These are phyloP conservation scores for Pandemis heparana DNA, from an alignment of 2,888 invertebrate species.

Conservation along the genomic window DNA sequence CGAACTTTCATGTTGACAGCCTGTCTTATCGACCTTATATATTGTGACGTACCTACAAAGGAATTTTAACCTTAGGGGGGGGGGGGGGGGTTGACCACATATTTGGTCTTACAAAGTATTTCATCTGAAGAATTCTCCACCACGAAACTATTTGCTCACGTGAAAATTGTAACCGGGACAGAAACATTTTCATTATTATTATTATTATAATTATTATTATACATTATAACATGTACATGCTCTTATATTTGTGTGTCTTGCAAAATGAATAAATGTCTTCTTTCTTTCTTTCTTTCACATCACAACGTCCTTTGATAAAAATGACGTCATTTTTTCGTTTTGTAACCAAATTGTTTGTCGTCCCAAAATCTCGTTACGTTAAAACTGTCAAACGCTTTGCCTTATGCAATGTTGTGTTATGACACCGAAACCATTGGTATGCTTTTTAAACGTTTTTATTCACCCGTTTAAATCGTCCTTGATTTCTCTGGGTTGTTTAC, in stretches of 20 bases:
- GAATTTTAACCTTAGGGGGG: no score
- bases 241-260: no score
- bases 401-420: slow-evolving; percentile 57
- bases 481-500: background rate
- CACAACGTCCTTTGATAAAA: slow-evolving; percentile 9
- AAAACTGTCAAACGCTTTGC: slow-evolving; percentile 58
- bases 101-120: background rate
- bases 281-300: no score
- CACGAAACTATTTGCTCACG: background rate
- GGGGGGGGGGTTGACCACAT: no score
- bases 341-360: slow-evolving; percentile 51
- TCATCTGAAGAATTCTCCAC: background rate
- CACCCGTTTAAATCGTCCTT: background rate
- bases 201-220: no score
- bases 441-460: background rate
- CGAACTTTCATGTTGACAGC: no score
- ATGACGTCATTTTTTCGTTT: slow-evolving; percentile 46
- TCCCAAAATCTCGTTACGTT: slow-evolving; percentile 32
- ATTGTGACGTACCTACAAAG: no score
- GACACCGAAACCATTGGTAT: slow-evolving; percentile 50
- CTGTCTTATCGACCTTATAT: no score
- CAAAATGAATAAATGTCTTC: no score
- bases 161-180: background rate
- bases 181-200: no score
- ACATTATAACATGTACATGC: no score